A percentile compares a stretch with the other conserved stretches of the same genome.
Evolutionary conservation across 2,113 vertebrate genomes (phyloP).

Genomic region (Tupaia tana): DNA sequence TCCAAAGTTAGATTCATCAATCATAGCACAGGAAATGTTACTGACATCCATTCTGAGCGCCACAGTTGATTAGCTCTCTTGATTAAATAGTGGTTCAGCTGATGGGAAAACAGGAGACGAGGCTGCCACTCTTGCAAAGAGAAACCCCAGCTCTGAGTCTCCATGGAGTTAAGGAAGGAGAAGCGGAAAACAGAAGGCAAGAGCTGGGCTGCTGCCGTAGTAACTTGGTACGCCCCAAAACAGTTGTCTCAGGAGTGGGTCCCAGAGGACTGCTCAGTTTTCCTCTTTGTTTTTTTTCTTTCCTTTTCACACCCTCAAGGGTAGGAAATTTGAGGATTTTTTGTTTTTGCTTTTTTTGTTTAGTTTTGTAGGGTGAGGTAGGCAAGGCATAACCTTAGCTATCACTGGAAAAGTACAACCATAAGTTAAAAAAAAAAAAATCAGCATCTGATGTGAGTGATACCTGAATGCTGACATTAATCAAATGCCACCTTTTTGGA

Average conservation of each 20-base stretch:
- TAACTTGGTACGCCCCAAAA: neutral
- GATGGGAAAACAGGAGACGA: conserved; percentile 38
- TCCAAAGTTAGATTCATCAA: conserved; percentile 63
- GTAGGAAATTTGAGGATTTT: neutral
- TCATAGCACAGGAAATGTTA: conserved; percentile 74
- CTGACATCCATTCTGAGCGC: conserved; percentile 70
- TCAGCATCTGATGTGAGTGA: neutral
- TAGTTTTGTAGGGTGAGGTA: fast-evolving
- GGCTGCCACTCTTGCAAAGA: neutral
- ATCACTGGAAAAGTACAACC: conserved; percentile 40
- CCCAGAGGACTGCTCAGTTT: neutral
- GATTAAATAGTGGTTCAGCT: conserved; percentile 68
- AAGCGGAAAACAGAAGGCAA: neutral
- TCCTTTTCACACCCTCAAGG: neutral
- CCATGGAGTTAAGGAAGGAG: conserved; percentile 39
- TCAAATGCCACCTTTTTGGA: conserved; percentile 84
- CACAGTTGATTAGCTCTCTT: conserved; percentile 77
- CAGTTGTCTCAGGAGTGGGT: neutral
- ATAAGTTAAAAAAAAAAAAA: neutral
- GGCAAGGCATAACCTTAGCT: neutral
- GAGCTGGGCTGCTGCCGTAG: neutral
- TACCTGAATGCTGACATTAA: conserved; percentile 82
- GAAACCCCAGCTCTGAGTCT: neutral
- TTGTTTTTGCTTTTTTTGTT: neutral
- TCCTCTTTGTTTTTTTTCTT: no score